These are phyloP conservation scores for Eublepharis macularius DNA, from an alignment of 2,113 vertebrate genomes.

Conservation along the genomic window DNA sequence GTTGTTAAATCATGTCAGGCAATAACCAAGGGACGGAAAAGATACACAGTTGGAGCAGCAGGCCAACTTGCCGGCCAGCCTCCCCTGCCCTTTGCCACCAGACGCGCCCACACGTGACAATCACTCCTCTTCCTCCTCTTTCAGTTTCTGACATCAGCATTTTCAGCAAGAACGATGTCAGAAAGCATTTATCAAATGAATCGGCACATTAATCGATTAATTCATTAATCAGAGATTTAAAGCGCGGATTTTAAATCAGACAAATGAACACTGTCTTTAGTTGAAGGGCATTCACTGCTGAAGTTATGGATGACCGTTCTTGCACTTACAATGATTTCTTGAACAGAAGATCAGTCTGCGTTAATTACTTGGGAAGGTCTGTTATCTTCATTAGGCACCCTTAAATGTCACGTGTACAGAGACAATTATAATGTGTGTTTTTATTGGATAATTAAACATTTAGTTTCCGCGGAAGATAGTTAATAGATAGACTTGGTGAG, in stretches of 20 bases:
- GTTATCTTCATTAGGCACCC: not conserved
- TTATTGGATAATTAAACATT: not conserved
- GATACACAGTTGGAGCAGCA: constrained; percentile 71
- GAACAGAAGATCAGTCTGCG: not conserved
- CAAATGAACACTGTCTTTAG: not conserved
- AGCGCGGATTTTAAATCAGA: not conserved
- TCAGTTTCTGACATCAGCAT: constrained; percentile 35
- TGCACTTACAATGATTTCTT: not conserved
- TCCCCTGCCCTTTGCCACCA: constrained; percentile 61
- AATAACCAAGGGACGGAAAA: constrained; percentile 71
- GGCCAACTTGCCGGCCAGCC: constrained; percentile 67
- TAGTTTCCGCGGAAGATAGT: not conserved
- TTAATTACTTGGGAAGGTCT: not conserved
- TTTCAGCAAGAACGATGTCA: not conserved
- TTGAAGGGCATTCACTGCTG: not conserved
- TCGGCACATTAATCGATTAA: not conserved
- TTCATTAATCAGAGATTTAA: not conserved
- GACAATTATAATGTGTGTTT: not conserved
- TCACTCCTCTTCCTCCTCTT: constrained; percentile 39
- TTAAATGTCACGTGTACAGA: not conserved
- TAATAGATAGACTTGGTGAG: not conserved
- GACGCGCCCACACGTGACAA: constrained; percentile 41
- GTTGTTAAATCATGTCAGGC: constrained; percentile 82
- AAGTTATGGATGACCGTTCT: not conserved
- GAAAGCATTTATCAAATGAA: not conserved